Conservation (phyloP, 2,113 vertebrate species). For the Menidia beryllina region DNA sequence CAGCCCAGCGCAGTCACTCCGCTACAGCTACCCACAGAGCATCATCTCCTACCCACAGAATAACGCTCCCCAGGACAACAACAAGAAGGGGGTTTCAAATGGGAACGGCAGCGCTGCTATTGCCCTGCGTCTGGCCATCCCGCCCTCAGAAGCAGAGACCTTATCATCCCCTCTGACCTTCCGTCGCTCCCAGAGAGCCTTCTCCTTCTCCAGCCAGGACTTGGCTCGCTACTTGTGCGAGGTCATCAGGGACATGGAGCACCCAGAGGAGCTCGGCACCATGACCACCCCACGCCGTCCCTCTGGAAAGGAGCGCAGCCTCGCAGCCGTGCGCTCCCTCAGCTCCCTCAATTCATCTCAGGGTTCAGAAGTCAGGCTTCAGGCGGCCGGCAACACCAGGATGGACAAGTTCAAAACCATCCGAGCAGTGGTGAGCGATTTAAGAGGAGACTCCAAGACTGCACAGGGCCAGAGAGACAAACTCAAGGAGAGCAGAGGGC, state of each 20-base stretch:
- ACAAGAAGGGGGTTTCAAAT: conserved; percentile 52
- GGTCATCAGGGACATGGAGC: conserved; percentile 81
- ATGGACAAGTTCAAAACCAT: conserved; percentile 76
- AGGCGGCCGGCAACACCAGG: conserved; percentile 60
- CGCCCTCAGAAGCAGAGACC: conserved; percentile 74
- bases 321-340: conserved; percentile 82
- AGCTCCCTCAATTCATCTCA: conserved; percentile 81
- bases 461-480: conserved; percentile 65
- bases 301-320: conserved; percentile 76
- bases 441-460: conserved; percentile 67
- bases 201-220: conserved; percentile 80
- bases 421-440: conserved; percentile 70
- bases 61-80: conserved; percentile 62
- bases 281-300: conserved; percentile 66
- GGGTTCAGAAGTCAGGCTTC: conserved; percentile 66
- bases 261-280: conserved; percentile 59
- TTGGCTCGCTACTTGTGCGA: conserved; percentile 81
- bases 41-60: conserved; percentile 72
- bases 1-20: conserved; percentile 83
- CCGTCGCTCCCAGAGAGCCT: conserved; percentile 71
- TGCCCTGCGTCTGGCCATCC: conserved; percentile 80
- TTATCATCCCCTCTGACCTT: conserved; percentile 73
- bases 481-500: conserved; percentile 73
- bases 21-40: conserved; percentile 76
- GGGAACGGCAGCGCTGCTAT: conserved; percentile 71